These are phyloP conservation scores for Cheumatopsyche charites DNA, from an alignment of 1,140 invertebrate species.

Conservation along the genomic window DNA sequence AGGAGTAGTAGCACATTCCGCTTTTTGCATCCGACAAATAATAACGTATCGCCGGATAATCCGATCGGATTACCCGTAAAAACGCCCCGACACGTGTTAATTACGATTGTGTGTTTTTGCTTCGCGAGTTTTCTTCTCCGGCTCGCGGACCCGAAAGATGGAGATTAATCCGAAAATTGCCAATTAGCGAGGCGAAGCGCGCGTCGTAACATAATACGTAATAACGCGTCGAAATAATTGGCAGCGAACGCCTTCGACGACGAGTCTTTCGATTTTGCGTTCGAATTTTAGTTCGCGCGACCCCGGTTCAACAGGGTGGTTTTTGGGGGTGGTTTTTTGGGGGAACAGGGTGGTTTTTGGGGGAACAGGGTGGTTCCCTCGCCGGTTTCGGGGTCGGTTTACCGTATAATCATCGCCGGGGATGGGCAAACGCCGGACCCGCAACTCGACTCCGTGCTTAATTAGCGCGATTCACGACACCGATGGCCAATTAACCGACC, in stretches of 20 bases:
- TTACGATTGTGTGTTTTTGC: too few species aligned
- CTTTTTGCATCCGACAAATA: too few species aligned
- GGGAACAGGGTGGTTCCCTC: background rate
- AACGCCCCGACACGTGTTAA: too few species aligned
- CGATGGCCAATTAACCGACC: background rate
- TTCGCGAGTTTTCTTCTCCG: too few species aligned
- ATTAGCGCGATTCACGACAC: conserved; percentile 16
- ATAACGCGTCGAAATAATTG: conserved; percentile 8
- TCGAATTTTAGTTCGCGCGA: too few species aligned
- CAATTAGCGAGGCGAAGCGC: conserved; percentile 19
- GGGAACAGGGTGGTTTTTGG: too few species aligned
- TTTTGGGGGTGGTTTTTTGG: too few species aligned
- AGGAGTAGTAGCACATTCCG: too few species aligned
- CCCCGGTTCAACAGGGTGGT: too few species aligned
- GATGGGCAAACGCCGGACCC: background rate
- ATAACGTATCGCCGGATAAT: too few species aligned
- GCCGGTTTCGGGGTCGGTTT: background rate
- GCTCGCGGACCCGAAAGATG: background rate
- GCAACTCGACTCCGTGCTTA: conserved; percentile 21
- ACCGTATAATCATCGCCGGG: conserved; percentile 18
- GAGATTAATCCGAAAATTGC: conserved; percentile 18
- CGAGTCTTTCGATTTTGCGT: background rate
- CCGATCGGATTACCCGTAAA: too few species aligned
- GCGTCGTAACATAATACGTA: background rate
- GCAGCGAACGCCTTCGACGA: background rate